These are phyloP conservation scores for Gymnodraco acuticeps DNA, from an alignment of 2,797 vertebrate genomes.

Conservation along the genomic window DNA sequence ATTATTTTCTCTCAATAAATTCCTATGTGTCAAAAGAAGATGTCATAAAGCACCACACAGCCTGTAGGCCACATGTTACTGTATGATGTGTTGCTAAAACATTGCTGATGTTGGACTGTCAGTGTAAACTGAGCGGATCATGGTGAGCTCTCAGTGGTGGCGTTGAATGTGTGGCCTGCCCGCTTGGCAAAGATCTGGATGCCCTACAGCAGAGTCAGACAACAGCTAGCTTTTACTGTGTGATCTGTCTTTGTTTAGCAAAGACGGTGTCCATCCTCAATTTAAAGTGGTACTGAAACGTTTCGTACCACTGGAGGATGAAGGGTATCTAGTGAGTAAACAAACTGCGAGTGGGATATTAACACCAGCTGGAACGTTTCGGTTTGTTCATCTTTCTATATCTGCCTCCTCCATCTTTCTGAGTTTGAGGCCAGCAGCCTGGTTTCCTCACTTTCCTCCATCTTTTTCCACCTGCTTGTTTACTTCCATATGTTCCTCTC, in stretches of 20 bases:
- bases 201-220: slow-evolving; percentile 51
- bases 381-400: background rate
- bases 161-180: slow-evolving; percentile 66
- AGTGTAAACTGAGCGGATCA: slow-evolving; percentile 32
- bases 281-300: slow-evolving; percentile 35
- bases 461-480: background rate
- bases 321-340: slow-evolving; percentile 11
- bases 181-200: slow-evolving; percentile 29
- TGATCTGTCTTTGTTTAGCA: slow-evolving; percentile 42
- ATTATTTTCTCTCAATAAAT: background rate
- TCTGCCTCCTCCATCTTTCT: background rate
- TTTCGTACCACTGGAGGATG: slow-evolving; percentile 29
- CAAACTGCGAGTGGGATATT: slow-evolving; percentile 23
- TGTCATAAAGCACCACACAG: slow-evolving; percentile 44
- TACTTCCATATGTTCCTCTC: slow-evolving; percentile 17
- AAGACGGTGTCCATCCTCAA: slow-evolving; percentile 50
- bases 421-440: background rate
- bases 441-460: background rate
- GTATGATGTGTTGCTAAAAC: slow-evolving; percentile 12
- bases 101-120: slow-evolving; percentile 24
- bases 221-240: slow-evolving; percentile 16
- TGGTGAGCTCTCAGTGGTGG: slow-evolving; percentile 16
- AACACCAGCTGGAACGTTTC: slow-evolving; percentile 18
- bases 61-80: slow-evolving; percentile 24
- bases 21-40: background rate